Evolutionary conservation across 1,140 invertebrate species (phyloP), one percentile per base, ranked within the genome.

Genomic region (Aethina tumida): DNA sequence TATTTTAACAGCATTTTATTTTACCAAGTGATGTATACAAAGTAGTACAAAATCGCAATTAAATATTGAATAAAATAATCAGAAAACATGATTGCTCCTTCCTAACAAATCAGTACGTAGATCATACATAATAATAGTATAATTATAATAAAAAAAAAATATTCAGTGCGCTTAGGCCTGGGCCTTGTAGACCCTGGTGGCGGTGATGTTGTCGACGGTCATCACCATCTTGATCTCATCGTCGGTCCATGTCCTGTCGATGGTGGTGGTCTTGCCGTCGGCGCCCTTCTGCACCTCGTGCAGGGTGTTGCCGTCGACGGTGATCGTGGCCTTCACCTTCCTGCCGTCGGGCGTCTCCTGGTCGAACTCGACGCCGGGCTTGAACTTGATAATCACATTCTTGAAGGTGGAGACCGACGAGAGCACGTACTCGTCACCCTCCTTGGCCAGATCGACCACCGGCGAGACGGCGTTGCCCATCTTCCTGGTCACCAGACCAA

Each of bases 331-430:
- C 65, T 86, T 87, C 1, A 93, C 87, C 52, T 77, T 79, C 22
- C 86, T 69, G 7, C 86, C 88, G 59, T 93, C 88, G 10, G 81
- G 69, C 5, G 88, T 92, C 46, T 80, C 79, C 52, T 93, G 85
- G 6, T 89, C 82, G 59, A 92, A 88, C 58, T 88, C 82, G 37
- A 81, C 76, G 14, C 79, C 83, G 3, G 86, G 68, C 61, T 75
- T 85, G 64, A 93, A 94, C 43, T 71, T 78, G 26, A 84, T 73
- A 37, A 78, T 70, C 0, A 77, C 72, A 47, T 73, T 89, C 59
- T 91, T 92, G 61, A 93, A 90, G 1, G 85, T 84, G 6, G 88
- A 88, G 3, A 70, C 71, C 2, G 86, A 87, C 42, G 79, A 79
- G 19, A 93, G 50, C 1, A 73, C 75, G 64, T 80, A 91, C 3